Evolutionary conservation across 1,140 invertebrate species (phyloP), one percentile per base, ranked within the genome.

Genomic region (Ceratina calcarata): DNA sequence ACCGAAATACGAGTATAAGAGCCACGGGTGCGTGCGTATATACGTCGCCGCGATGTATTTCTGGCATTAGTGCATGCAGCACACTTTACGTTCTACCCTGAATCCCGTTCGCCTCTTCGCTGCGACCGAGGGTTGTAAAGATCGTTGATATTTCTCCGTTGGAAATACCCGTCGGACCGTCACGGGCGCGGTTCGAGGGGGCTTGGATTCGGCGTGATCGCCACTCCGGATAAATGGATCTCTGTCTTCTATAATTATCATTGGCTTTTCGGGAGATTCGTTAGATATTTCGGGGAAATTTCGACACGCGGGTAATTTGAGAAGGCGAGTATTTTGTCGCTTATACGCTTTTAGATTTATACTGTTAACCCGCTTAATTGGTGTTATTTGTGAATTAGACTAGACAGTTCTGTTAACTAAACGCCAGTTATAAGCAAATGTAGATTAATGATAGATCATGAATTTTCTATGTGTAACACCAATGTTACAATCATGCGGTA

Each of bases 1-100:
- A 82, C 71, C 80, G 83, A 86, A 86, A 86, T 86, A 85, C 76
- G 72, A 20, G 49, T 73, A 60, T 70, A 79, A 71, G 57, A 62
- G 57, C 57, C n/a, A 15, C 51, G 70, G 67, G 62, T 68, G 45
- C 32, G 22, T 22, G 45, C 37, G 37, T 45, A 45, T 45, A n/a
- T 57, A 62, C 57, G 32, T 53, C 70, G 55, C 66, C 53, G 32
- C 65, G 22, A 78, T 82, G 78, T 86, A 86, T 85, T 85, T 82
- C 82, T 72, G 80, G 71, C 71, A 24, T 86, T 84, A 71, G 37
- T 24, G 20, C 51, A 68, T n/a, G 49, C 37, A 45, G 37, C 37
- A 45, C 37, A 10, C 37, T 45, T 45, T 10, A 45, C 75, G 78
- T 86, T 53, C 61, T 24, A 69, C 57, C 69, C 37, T 67, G 62